phyloP scores from a whole-genome alignment of 2,888 invertebrate genomes.

The Watsonalla binaria region DNA sequence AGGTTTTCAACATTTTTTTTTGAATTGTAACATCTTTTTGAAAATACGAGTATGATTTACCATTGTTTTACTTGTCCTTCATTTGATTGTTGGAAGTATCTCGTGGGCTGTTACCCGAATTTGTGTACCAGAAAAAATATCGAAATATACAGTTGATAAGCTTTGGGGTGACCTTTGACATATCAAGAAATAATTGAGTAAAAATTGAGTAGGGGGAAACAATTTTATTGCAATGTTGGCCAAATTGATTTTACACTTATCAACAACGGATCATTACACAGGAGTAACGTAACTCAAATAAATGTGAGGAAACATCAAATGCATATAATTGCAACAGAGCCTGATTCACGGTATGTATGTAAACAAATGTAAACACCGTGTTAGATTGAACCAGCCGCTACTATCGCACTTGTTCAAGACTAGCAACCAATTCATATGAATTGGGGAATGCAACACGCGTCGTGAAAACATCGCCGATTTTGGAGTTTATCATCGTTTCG shows the following conservation, averaged over 20 bases:
- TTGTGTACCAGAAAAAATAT: no score
- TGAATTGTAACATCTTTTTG: not conserved
- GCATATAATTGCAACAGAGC: not conserved
- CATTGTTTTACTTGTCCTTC: not conserved
- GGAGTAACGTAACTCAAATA: not conserved
- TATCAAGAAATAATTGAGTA: no score
- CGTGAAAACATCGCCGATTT: constrained; percentile 30
- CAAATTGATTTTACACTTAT: not conserved
- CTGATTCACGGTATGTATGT: not conserved
- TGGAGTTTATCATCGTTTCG: constrained; percentile 44
- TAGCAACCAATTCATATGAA: constrained; percentile 5
- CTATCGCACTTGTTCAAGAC: not conserved
- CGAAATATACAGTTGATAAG: no score
- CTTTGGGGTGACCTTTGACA: no score
- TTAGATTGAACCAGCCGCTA: not conserved
- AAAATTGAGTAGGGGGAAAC: no score
- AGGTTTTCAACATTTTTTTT: not conserved
- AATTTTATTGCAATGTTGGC: not conserved
- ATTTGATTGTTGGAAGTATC: no score
- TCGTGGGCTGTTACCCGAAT: no score
- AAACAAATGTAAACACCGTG: not conserved
- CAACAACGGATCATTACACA: not conserved
- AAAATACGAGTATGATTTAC: not conserved
- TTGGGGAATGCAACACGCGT: not conserved
- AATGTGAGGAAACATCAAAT: not conserved